Evolutionary conservation across 1,140 invertebrate genomes (phyloP).

Genomic region (Luehdorfia chinensis): DNA sequence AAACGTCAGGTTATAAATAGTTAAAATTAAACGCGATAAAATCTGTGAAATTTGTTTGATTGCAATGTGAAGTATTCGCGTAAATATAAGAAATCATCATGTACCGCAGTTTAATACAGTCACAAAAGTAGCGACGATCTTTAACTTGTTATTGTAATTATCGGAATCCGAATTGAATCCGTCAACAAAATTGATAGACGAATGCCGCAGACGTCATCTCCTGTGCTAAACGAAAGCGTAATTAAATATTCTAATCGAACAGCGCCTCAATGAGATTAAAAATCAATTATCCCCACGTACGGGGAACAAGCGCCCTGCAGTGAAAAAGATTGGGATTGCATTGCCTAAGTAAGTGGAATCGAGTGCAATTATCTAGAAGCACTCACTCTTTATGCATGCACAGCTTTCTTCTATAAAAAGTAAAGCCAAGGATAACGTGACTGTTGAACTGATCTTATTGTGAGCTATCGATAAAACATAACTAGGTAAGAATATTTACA

Average conservation of each 20-base stretch:
- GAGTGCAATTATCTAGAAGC: constrained; percentile 7
- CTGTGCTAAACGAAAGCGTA: constrained; percentile 21
- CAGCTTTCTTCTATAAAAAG: constrained; percentile 2
- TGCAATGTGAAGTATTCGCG: no score
- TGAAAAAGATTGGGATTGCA: constrained; percentile 24
- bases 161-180: neutral
- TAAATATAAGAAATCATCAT: no score
- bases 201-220: constrained; percentile 17
- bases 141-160: constrained; percentile 14
- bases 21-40: no score
- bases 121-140: no score
- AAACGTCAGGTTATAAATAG: no score
- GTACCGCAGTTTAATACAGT: no score
- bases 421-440: neutral
- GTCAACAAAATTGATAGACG: constrained; percentile 2
- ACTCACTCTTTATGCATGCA: constrained; percentile 9
- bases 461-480: no score
- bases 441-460: neutral
- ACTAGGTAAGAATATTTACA: no score
- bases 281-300: constrained; percentile 31
- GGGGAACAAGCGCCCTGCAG: constrained; percentile 21
- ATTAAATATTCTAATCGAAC: constrained; percentile 34
- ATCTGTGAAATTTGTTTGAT: no score
- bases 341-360: constrained; percentile 11
- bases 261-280: constrained; percentile 35